phyloP scores from a whole-genome alignment of 2,888 invertebrate species.

The Ethmia dodecea region DNA sequence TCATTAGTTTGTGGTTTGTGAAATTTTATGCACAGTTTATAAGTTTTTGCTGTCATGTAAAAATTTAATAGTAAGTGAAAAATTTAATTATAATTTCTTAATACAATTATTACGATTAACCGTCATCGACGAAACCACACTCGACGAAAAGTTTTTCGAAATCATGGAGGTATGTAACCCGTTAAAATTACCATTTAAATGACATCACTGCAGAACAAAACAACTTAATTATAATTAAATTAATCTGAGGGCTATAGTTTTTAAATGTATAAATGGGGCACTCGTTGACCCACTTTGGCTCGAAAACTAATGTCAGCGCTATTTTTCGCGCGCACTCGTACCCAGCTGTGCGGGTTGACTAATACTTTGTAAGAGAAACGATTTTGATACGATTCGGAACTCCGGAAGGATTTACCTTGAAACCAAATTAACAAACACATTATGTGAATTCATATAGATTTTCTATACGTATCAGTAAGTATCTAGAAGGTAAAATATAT shows the following conservation, averaged over 20 bases:
- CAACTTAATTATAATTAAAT: conserved; percentile 17
- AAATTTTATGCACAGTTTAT: too few species aligned
- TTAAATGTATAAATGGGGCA: conserved; percentile 34
- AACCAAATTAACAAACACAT: too few species aligned
- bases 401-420: conserved; percentile 22
- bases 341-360: conserved; percentile 28
- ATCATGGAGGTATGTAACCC: too few species aligned
- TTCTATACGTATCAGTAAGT: too few species aligned
- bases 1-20: too few species aligned
- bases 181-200: conserved; percentile 39
- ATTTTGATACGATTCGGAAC: conserved; percentile 10
- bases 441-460: too few species aligned
- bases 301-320: conserved; percentile 55
- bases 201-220: conserved; percentile 32
- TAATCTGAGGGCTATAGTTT: conserved; percentile 25
- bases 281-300: conserved; percentile 51
- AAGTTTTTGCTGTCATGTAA: too few species aligned
- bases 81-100: too few species aligned
- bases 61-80: not conserved
- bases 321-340: conserved; percentile 48
- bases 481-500: too few species aligned
- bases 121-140: too few species aligned
- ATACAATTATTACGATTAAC: too few species aligned
- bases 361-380: conserved; percentile 37
- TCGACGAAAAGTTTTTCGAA: too few species aligned